Evolutionary conservation across 2,888 invertebrate species (phyloP).

Genomic region (Leptothorax acervorum): DNA sequence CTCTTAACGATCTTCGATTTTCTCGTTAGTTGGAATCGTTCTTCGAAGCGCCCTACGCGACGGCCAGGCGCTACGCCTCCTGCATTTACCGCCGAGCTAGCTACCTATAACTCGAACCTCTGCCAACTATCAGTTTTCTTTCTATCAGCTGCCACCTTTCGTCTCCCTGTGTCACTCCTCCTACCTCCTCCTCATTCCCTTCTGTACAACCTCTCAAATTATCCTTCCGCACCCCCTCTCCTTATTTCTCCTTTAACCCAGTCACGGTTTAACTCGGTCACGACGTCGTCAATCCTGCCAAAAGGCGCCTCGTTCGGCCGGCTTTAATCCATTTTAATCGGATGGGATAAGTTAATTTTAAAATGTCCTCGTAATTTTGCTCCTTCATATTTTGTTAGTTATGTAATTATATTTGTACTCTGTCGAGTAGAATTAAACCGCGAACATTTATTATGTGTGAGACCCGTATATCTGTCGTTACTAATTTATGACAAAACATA

Average conservation of each 20-base stretch:
- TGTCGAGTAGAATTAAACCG: conserved; percentile 16
- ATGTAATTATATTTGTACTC: conserved; percentile 5
- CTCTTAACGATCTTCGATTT: conserved; percentile 82
- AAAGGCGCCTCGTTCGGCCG: background rate
- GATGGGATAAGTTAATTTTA: conserved; percentile 20
- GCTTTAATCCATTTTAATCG: conserved; percentile 42
- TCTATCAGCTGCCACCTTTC: conserved; percentile 36
- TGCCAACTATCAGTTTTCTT: conserved; percentile 51
- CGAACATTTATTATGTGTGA: conserved; percentile 11
- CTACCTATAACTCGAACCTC: conserved; percentile 42
- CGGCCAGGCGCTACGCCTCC: conserved; percentile 70
- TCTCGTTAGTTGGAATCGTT: conserved; percentile 81
- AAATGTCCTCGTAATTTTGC: background rate
- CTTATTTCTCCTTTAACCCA: conserved; percentile 45
- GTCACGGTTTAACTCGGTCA: conserved; percentile 47
- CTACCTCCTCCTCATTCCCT: conserved; percentile 12
- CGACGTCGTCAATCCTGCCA: conserved; percentile 14
- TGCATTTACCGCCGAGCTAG: conserved; percentile 70
- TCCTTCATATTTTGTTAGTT: conserved; percentile 12
- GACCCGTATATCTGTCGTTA: background rate
- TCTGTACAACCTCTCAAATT: conserved; percentile 30
- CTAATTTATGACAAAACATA: conserved; percentile 4
- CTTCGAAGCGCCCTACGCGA: conserved; percentile 66
- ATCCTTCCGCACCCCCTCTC: background rate
- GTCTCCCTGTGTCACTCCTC: conserved; percentile 36